A percentile compares a stretch with the other conserved stretches of the same genome.
Conservation (phyloP, 2,797 vertebrate species). For the Manis crassicaudata region DNA sequence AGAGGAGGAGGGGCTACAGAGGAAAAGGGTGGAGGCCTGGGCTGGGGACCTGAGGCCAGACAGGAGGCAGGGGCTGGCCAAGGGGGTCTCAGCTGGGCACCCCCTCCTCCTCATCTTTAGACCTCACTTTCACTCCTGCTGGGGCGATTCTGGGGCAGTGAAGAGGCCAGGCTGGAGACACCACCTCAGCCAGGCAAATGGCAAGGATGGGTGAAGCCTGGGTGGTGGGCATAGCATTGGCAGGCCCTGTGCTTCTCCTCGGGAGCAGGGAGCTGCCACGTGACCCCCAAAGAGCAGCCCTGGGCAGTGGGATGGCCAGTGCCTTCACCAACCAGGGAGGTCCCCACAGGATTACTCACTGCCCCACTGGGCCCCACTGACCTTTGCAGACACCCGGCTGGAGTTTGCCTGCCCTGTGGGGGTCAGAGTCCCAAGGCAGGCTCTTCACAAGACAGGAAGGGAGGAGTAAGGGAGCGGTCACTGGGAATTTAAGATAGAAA, state of each 20-base stretch:
- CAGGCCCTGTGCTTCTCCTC: not conserved
- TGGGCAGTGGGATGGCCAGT: not conserved
- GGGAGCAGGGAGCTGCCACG: not conserved
- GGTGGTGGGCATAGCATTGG: rapidly evolving
- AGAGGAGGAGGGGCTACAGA: not conserved
- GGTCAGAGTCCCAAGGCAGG: not conserved
- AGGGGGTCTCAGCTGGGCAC: not conserved
- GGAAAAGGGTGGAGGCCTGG: too few relatives aligned
- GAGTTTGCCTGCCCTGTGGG: not conserved
- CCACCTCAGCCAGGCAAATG: not conserved
- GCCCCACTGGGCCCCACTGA: rapidly evolving
- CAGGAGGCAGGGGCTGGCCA: not conserved
- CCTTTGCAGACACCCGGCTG: not conserved
- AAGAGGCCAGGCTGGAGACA: not conserved
- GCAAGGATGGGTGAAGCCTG: not conserved
- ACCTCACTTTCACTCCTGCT: not conserved
- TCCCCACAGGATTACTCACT: not conserved
- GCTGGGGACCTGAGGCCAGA: not conserved
- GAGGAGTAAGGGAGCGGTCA: not conserved
- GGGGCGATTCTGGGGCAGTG: not conserved
- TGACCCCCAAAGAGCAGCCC: not conserved
- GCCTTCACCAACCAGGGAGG: not conserved
- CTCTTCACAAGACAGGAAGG: not conserved
- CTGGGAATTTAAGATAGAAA: not conserved
- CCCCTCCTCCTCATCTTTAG: not conserved